A percentile compares a stretch with the other conserved stretches of the same genome.
Evolutionary conservation across 35 echinoderm and acorn worm species (phyloP).

Genomic region (Stichopus chloronotus): DNA sequence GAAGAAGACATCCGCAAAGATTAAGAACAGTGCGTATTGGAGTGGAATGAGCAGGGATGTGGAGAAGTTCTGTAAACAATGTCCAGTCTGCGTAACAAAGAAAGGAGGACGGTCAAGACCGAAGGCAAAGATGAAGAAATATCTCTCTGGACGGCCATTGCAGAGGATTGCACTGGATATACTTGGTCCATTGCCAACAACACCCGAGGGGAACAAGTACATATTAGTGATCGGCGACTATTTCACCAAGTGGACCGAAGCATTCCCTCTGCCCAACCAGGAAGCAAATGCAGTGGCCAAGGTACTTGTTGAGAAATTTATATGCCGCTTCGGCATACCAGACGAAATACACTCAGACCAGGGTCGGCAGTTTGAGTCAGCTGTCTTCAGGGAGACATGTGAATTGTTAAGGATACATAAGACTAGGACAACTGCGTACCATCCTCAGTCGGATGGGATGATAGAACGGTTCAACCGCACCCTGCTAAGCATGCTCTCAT

Average conservation of each 20-base stretch:
- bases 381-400: constrained; percentile 45
- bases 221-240: constrained; percentile 54
- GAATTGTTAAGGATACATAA: constrained; percentile 37
- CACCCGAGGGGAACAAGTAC: constrained; percentile 30
- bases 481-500: constrained; percentile 25
- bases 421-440: constrained; percentile 55
- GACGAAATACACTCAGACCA: constrained; percentile 56
- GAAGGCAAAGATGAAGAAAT: constrained; percentile 4
- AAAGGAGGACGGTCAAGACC: constrained; percentile 41
- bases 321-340: constrained; percentile 33
- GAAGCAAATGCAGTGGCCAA: constrained; percentile 55
- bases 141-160: constrained; percentile 11
- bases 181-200: constrained; percentile 40
- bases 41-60: constrained; percentile 35
- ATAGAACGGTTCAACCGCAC: constrained; percentile 45
- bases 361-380: constrained; percentile 71
- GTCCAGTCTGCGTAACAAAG: constrained; percentile 45
- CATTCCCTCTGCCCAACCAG: constrained; percentile 48
- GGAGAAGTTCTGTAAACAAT: constrained; percentile 29
- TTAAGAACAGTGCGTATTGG: constrained; percentile 51
- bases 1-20: constrained; percentile 42
- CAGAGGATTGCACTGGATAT: constrained; percentile 61
- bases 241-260: constrained; percentile 77
- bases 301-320: constrained; percentile 44
- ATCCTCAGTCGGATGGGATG: constrained; percentile 62